Conservation (phyloP, 2,113 vertebrate species). For the Meleagris gallopavo region DNA sequence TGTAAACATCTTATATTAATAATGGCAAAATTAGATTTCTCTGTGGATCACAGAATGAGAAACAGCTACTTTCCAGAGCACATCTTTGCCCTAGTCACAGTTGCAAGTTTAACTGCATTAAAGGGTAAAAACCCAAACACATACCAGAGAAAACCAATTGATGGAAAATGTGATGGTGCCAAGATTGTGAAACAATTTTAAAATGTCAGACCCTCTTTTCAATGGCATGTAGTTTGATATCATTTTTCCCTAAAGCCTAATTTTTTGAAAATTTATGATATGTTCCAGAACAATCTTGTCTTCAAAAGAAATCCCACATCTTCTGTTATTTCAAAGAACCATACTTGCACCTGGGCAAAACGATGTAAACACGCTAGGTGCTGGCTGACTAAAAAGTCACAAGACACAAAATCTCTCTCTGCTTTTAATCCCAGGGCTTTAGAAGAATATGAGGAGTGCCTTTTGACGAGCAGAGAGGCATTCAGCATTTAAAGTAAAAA, state of each 20-base stretch:
- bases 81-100: neutral
- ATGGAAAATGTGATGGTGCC: conserved; percentile 33
- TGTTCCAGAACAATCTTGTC: conserved; percentile 40
- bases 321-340: conserved; percentile 61
- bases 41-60: no score
- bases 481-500: neutral
- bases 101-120: neutral
- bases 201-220: conserved; percentile 34
- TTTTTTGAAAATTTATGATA: conserved; percentile 57
- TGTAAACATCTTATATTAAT: neutral
- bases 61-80: neutral
- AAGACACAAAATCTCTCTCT: neutral
- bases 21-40: neutral
- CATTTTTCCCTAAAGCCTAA: conserved; percentile 44
- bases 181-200: conserved; percentile 27
- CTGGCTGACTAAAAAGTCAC: conserved; percentile 21
- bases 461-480: neutral
- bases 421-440: conserved; percentile 11
- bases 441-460: neutral
- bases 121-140: conserved; percentile 18
- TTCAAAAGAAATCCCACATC: conserved; percentile 62
- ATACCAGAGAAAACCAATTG: neutral
- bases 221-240: conserved; percentile 29
- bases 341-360: conserved; percentile 49
- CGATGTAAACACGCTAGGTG: conserved; percentile 10